phyloP scores from a whole-genome alignment of 2,113 vertebrate species.

The Tupaia chinensis region DNA sequence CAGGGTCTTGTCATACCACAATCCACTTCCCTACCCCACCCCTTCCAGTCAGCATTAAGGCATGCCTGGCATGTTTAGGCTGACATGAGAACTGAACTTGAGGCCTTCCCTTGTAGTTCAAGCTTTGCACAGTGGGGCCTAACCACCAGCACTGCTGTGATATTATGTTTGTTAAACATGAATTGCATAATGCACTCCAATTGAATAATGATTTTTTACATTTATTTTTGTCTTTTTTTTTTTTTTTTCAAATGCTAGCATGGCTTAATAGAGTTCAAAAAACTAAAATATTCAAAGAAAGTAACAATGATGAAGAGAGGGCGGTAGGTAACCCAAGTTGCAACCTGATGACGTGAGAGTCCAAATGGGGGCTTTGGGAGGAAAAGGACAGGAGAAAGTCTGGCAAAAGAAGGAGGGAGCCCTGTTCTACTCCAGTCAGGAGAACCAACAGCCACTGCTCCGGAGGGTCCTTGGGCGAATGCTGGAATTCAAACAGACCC shows the following conservation, averaged over 20 bases:
- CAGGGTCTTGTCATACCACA: too few species aligned
- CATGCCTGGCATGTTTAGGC: too few species aligned
- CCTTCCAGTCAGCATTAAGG: too few species aligned
- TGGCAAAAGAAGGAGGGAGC: neutral
- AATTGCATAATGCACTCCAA: neutral
- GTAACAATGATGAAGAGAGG: neutral
- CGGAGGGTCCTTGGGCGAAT: neutral
- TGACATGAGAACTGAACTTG: too few species aligned
- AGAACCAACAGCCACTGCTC: neutral
- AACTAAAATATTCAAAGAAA: neutral
- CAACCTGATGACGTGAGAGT: neutral
- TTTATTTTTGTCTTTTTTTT: neutral
- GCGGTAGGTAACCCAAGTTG: too few species aligned
- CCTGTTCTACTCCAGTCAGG: neutral
- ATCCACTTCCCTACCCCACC: too few species aligned
- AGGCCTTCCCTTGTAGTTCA: too few species aligned
- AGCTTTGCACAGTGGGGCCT: too few species aligned
- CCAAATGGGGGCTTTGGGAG: neutral
- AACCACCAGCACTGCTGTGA: too few species aligned
- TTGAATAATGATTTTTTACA: neutral
- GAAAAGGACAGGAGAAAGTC: neutral
- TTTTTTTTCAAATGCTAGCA: neutral
- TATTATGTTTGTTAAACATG: slow-evolving; percentile 2
- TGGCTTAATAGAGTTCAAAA: neutral
- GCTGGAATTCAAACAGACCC: neutral